Base-by-base conservation (phyloP, 2,113 vertebrate species). In the Vulpes ferrilata region DNA sequence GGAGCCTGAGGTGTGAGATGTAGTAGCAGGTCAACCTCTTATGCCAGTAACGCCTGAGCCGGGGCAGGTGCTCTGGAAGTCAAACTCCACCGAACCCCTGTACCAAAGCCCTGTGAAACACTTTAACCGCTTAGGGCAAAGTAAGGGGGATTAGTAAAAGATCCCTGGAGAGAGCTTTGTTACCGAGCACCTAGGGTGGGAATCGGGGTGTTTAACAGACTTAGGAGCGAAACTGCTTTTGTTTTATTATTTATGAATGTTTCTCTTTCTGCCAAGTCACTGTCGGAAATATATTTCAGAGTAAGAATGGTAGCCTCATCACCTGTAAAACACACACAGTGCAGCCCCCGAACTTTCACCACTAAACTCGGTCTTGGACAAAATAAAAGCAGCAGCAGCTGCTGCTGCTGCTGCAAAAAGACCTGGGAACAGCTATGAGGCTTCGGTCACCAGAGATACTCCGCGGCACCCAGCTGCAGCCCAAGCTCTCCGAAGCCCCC, bases 161-260 rank as follows among this genome's bases (percentile, higher is more conserved):
- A 48, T 22, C 6, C 27, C 51, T 88, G n/a, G 20, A 91, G 48
- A 53, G 38, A 92, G 35, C 53, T 69, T 64, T 69, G 80, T 80
- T 57, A 88, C 5, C 57, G 53, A 43, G 78, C 59, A 80, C 67
- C n/a, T 59, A 91, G 84, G 67, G 30, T 27, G 30, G 71, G 64
- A 11, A 59, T 15, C 4, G 11, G 12, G 5, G 5, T 43, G 43
- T 43, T 43, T 43, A 55, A 10, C 5, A 15, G 35, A 10, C 51
- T 83, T 81, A 32, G 13, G 10, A 30, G 32, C 74, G 48, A 80
- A 69, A 69, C 23, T 71, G 35, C 7, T 84, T 96, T 89, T 53
- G 55, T 60, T 90, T 84, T 64, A 16, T 22, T 22, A 90, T 81
- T 92, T 96, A 80, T 71, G 20, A 91, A 90, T 48, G 79, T 53